Percentiles rank a stretch among this genome's conserved stretches.
phyloP scores from a whole-genome alignment of 2,113 vertebrate species.

The Nycticryphes semicollaris region DNA sequence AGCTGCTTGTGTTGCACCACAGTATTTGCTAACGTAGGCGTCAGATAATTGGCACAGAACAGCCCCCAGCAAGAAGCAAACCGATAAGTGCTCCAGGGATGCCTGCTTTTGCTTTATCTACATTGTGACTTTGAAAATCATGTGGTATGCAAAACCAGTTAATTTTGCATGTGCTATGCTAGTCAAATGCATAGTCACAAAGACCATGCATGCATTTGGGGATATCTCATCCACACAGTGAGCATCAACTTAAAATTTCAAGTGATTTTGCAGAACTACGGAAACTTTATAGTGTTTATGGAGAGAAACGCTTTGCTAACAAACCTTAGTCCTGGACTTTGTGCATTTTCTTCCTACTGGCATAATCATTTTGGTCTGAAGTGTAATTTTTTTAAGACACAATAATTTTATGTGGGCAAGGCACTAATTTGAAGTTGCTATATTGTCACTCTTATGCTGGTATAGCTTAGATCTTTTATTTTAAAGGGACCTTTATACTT shows the following conservation, averaged over 20 bases:
- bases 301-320: background rate
- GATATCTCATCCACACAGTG: background rate
- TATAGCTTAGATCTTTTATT: background rate
- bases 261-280: background rate
- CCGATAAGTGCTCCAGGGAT: background rate
- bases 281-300: background rate
- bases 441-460: background rate
- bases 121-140: background rate
- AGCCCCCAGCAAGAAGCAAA: background rate
- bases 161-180: background rate
- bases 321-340: background rate
- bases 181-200: background rate
- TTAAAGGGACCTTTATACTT: background rate
- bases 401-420: background rate
- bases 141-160: background rate
- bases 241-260: background rate
- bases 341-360: background rate
- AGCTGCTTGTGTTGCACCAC: background rate
- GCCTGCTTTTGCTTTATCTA: background rate
- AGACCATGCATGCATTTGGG: background rate
- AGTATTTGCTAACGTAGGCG: background rate
- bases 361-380: background rate
- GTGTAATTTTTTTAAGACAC: background rate
- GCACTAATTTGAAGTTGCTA: background rate
- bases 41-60: background rate